A percentile compares a stretch with the other conserved stretches of the same genome.
These are phyloP conservation scores for Burhinus oedicnemus DNA, from an alignment of 2,113 vertebrate genomes.

Conservation along the genomic window DNA sequence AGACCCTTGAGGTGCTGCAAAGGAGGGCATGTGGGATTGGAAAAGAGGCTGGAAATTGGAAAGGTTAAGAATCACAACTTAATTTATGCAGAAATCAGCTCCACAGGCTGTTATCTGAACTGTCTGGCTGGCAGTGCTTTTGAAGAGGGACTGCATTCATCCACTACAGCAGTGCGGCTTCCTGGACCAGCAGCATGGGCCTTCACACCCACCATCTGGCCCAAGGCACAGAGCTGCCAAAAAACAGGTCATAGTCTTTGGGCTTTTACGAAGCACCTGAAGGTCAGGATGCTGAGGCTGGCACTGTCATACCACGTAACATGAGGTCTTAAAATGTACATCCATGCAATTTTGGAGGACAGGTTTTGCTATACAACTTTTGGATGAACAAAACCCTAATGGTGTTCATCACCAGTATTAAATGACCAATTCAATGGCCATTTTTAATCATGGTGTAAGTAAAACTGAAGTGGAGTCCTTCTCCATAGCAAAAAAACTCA, in stretches of 20 bases:
- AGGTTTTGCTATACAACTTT: background rate
- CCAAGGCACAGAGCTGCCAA: background rate
- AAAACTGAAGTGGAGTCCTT: background rate
- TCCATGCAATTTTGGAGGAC: background rate
- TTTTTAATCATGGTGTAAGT: background rate
- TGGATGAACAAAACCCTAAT: background rate
- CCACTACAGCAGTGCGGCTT: background rate
- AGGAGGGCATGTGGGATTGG: accelerated
- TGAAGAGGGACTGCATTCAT: background rate
- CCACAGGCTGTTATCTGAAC: background rate
- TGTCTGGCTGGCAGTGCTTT: background rate
- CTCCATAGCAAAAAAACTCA: background rate
- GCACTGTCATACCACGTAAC: background rate
- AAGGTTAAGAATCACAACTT: background rate
- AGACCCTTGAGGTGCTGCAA: background rate
- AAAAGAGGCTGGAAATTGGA: background rate
- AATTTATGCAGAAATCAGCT: background rate
- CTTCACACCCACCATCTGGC: background rate
- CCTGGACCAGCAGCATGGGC: background rate
- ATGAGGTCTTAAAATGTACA: accelerated
- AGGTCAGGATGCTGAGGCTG: background rate
- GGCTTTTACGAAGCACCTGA: background rate
- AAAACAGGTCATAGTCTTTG: background rate
- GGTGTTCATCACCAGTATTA: background rate
- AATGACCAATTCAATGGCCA: background rate